Evolutionary conservation across 35 echinoderm and acorn worm species (phyloP), one percentile per base, ranked within the genome.

Genomic region (Apostichopus californicus): DNA sequence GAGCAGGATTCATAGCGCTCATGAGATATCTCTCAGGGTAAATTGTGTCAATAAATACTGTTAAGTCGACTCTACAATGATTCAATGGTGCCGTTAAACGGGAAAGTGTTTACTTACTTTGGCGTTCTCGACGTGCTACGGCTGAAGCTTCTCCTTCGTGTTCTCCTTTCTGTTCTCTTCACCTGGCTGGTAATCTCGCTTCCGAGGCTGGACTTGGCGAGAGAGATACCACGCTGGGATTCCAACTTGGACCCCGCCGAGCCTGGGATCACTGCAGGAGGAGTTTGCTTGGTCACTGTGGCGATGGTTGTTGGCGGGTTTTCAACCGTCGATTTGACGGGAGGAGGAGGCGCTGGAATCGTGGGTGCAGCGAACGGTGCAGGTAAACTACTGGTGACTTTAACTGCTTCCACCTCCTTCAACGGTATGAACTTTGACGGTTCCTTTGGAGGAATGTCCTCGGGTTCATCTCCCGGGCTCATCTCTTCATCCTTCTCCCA

Each of bases 401-500:
- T 57, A 1, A 89, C 86, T 34, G 86, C 61, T 53, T 89, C 61
- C 2, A 34, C 86, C 61, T 28, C 61, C 17, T 68, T 68, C 25
- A 89, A 64, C 9, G 86, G 86, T 6, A 72, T 89, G 22, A 89
- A 89, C 86, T 89, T 89, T 89, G 86, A 73, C 6, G 63, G 86
- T 46, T 72, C 86, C 72, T 89, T 66, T 10, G 20, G 57, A 24
- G 63, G 86, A 26, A 20, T 53, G 10, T 28, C 60, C 52, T 68
- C 57, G 0, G 25, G 9, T 5, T 89, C 63, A 4, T 89, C 68
- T 52, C 6, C 68, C 6, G 60, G 86, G 34, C 86, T 89, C 46
- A 8, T 10, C 64, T 89, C 86, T 2, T 89, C 86, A 72, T 89
- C 86, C 64, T 17, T 73, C 86, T 89, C 86, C 86, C 86, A 89